These are phyloP conservation scores for Microcebus griseorufus DNA, from an alignment of 2,113 vertebrate genomes.

Conservation along the genomic window DNA sequence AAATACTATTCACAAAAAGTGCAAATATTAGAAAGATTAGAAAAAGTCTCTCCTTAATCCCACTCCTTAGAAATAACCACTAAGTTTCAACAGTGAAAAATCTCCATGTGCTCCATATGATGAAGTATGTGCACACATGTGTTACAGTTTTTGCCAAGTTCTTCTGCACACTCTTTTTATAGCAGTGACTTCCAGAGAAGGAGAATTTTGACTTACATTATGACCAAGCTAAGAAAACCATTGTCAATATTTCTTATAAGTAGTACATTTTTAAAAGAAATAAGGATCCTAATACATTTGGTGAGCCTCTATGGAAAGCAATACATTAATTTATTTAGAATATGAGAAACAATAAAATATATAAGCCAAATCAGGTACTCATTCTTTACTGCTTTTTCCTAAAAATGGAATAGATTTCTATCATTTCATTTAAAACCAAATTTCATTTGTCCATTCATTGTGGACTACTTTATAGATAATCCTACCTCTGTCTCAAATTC, in stretches of 20 bases:
- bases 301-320: background rate
- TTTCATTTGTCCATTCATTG: background rate
- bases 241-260: background rate
- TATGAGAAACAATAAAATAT: background rate
- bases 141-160: background rate
- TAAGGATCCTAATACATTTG: background rate
- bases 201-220: background rate
- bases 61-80: background rate
- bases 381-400: conserved; percentile 2
- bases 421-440: background rate
- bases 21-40: background rate
- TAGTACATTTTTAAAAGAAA: background rate
- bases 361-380: background rate
- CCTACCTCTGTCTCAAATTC: background rate
- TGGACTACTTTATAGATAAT: background rate
- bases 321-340: background rate
- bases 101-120: background rate
- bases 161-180: background rate
- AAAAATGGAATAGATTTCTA: background rate
- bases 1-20: background rate
- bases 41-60: background rate
- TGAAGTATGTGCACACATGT: background rate
- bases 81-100: background rate
- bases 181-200: background rate
- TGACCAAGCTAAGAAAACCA: background rate